phyloP scores from a whole-genome alignment of 2,888 invertebrate genomes.

The Hoplodrina blanda region DNA sequence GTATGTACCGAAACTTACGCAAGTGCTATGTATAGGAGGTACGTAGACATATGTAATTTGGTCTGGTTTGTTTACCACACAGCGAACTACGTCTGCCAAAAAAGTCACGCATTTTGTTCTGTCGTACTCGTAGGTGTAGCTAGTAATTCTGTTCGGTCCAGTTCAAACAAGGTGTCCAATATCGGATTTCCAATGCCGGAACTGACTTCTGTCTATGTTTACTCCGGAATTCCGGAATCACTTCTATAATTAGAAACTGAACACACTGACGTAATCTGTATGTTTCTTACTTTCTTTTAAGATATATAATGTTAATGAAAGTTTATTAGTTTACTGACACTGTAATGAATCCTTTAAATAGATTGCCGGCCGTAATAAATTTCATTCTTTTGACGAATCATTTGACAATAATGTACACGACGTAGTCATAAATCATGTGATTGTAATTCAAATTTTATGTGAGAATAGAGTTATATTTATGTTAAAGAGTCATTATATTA shows the following conservation, averaged over 20 bases:
- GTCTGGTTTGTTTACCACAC: slow-evolving; percentile 62
- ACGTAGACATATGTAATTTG: slow-evolving; percentile 47
- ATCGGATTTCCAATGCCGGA: slow-evolving; percentile 49
- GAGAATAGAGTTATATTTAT: background rate
- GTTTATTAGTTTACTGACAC: background rate
- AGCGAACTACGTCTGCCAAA: slow-evolving; percentile 62
- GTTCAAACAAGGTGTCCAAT: slow-evolving; percentile 44
- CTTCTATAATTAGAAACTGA: slow-evolving; percentile 21
- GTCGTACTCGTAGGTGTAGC: slow-evolving; percentile 45
- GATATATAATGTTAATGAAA: background rate
- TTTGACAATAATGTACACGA: no score
- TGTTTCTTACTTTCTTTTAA: background rate
- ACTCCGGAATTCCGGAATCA: slow-evolving; percentile 28
- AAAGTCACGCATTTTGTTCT: slow-evolving; percentile 61
- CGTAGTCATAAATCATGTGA: no score
- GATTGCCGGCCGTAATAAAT: background rate
- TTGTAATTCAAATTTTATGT: slow-evolving; percentile 5
- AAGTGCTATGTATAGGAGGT: slow-evolving; percentile 38
- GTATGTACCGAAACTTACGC: slow-evolving; percentile 45
- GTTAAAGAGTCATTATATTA: no score
- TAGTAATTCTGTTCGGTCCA: slow-evolving; percentile 31
- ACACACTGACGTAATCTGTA: background rate
- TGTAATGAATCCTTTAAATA: background rate
- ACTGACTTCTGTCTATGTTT: slow-evolving; percentile 19
- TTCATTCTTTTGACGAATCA: background rate